A percentile compares a stretch with the other conserved stretches of the same genome.
These are phyloP conservation scores for Papilio dardanus DNA, from an alignment of 1,140 invertebrate species.

Conservation along the genomic window DNA sequence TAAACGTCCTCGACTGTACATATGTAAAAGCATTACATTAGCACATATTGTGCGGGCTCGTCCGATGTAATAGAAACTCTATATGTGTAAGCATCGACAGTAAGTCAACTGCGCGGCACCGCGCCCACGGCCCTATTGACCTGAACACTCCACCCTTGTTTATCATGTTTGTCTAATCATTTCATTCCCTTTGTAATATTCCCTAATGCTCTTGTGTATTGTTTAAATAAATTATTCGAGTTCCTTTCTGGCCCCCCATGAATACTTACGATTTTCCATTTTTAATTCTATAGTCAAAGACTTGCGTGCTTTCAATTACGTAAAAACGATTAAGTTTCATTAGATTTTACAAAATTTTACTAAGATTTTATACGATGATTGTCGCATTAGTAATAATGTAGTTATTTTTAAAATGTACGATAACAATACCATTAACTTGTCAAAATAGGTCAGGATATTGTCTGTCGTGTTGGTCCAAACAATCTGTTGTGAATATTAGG, in stretches of 20 bases:
- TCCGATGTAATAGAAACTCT: slow-evolving; percentile 6
- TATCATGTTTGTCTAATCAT: slow-evolving; percentile 47
- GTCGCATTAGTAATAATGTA: neutral
- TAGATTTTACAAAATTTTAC: no score
- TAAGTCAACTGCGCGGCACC: slow-evolving; percentile 37
- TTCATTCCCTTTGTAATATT: slow-evolving; percentile 42
- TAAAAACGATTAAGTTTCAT: no score
- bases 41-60: slow-evolving; percentile 2
- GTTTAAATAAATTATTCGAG: slow-evolving; percentile 3
- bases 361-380: no score
- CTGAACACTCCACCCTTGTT: slow-evolving; percentile 52
- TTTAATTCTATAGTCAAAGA: neutral
- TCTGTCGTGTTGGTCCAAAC: neutral
- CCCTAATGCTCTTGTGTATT: slow-evolving; percentile 20
- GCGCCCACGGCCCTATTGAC: slow-evolving; percentile 49
- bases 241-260: neutral
- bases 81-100: slow-evolving; percentile 10
- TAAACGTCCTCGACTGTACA: neutral
- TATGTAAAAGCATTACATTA: neutral
- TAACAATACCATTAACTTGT: slow-evolving; percentile 7
- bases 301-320: neutral
- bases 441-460: neutral
- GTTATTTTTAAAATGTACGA: neutral
- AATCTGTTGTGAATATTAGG: neutral
- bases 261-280: neutral